Conservation (phyloP, 2,797 vertebrate species). For the Anguilla megastoma region DNA sequence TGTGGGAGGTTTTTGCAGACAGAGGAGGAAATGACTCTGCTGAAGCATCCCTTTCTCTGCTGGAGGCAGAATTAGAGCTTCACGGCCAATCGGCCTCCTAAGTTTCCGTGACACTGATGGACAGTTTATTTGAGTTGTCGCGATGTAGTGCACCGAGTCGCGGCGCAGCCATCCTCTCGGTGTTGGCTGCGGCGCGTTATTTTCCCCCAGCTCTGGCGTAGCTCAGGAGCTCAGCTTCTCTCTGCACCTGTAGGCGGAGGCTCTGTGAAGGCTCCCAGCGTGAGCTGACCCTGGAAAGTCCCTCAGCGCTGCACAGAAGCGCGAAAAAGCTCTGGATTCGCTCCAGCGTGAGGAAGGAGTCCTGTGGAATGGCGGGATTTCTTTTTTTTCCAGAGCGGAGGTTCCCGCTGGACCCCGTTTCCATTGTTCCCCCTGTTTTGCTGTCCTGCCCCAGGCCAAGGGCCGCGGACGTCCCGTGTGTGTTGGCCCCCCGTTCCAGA, state of each 20-base stretch:
- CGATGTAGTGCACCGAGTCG: background rate
- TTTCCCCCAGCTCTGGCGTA: background rate
- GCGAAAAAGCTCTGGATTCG: conserved; percentile 57
- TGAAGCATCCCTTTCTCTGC: background rate
- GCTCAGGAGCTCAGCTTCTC: background rate
- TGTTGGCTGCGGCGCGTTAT: background rate
- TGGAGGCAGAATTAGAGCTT: background rate
- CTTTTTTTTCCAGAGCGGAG: conserved; percentile 43
- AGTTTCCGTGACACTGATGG: background rate
- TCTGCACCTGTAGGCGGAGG: background rate
- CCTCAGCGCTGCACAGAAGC: conserved; percentile 52
- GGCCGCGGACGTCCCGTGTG: conserved; percentile 40
- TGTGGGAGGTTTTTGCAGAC: background rate
- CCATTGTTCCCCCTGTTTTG: conserved; percentile 40
- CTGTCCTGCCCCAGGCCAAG: conserved; percentile 36
- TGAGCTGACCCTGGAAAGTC: conserved; percentile 35
- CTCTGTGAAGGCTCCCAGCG: too few relatives aligned
- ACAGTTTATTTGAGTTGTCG: background rate
- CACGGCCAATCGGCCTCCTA: background rate
- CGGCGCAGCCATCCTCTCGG: background rate
- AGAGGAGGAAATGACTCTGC: background rate
- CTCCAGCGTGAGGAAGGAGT: conserved; percentile 47
- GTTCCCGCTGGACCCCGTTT: conserved; percentile 28
- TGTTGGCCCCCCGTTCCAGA: background rate
- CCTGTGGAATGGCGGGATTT: conserved; percentile 39